Percentiles rank a stretch among this genome's conserved stretches.
Evolutionary conservation across 2,888 invertebrate species (phyloP).

Genomic region (Aphidius colemani): DNA sequence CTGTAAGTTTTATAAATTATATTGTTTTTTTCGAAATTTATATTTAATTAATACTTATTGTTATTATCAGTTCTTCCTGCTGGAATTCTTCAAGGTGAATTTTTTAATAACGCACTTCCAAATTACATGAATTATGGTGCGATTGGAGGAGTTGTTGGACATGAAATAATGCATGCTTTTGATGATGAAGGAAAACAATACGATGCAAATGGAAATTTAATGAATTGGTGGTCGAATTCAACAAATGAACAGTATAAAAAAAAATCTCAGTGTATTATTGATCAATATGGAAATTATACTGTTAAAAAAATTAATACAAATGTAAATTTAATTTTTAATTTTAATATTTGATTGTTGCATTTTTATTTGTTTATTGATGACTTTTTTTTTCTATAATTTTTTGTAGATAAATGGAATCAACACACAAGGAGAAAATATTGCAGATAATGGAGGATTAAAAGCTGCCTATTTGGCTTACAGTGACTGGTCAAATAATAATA

Average conservation of each 20-base stretch:
- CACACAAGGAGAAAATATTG: constrained; percentile 12
- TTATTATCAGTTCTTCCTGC: no score
- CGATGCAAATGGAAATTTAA: neutral
- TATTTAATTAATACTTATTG: no score
- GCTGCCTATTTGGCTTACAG: constrained; percentile 8
- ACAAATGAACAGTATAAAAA: neutral
- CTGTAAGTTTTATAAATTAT: neutral
- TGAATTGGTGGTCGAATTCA: neutral
- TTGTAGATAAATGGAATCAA: constrained; percentile 6
- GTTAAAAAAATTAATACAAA: neutral
- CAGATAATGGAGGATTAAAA: constrained; percentile 15
- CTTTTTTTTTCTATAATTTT: no score
- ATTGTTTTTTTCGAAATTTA: neutral
- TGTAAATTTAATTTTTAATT: neutral
- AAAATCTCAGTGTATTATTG: neutral
- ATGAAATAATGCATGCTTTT: constrained; percentile 5
- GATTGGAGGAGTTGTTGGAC: neutral
- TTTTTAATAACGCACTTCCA: constrained; percentile 7
- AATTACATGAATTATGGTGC: constrained; percentile 10
- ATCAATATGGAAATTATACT: constrained; percentile 4
- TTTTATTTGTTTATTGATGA: no score
- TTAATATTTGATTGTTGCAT: no score
- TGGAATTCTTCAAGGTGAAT: neutral
- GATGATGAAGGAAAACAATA: neutral
- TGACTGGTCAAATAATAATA: constrained; percentile 72